Evolutionary conservation across 2,797 vertebrate genomes (phyloP).

Genomic region (Microcaecilia unicolor): DNA sequence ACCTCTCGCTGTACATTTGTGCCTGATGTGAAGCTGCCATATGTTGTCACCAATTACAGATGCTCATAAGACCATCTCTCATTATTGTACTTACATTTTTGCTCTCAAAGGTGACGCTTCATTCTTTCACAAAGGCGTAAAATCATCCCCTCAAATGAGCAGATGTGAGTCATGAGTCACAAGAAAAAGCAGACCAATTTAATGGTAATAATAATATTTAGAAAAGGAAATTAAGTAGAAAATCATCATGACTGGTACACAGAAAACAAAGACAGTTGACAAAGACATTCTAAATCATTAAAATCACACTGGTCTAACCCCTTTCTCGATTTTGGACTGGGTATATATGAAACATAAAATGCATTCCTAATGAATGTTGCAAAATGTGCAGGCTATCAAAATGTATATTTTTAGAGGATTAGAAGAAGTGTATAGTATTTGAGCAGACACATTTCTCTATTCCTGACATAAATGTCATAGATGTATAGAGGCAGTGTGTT

Average conservation of each 20-base stretch:
- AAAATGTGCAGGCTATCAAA: not conserved
- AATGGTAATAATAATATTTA: conserved; percentile 14
- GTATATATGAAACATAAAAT: not conserved
- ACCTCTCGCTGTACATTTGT: conserved; percentile 44
- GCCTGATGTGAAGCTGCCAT: conserved; percentile 53
- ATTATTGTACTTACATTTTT: conserved; percentile 51
- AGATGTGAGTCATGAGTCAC: conserved; percentile 37
- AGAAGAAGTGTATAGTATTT: not conserved
- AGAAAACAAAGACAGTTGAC: conserved; percentile 11
- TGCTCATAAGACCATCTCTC: conserved; percentile 53
- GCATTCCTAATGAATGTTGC: not conserved
- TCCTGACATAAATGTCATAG: no score
- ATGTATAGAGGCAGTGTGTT: no score
- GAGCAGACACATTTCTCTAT: no score
- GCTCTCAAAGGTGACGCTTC: conserved; percentile 41
- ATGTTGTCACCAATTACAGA: conserved; percentile 60
- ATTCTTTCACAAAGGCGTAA: conserved; percentile 40
- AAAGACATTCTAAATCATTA: conserved; percentile 6
- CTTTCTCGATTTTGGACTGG: not conserved
- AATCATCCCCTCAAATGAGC: conserved; percentile 44
- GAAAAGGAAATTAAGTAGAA: conserved; percentile 25
- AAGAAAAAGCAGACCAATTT: conserved; percentile 22
- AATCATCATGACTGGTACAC: conserved; percentile 9
- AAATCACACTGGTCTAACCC: not conserved
- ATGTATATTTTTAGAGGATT: not conserved